Base-by-base conservation (phyloP, 2,888 invertebrate genomes). In the Opisthograptis luteolata region DNA sequence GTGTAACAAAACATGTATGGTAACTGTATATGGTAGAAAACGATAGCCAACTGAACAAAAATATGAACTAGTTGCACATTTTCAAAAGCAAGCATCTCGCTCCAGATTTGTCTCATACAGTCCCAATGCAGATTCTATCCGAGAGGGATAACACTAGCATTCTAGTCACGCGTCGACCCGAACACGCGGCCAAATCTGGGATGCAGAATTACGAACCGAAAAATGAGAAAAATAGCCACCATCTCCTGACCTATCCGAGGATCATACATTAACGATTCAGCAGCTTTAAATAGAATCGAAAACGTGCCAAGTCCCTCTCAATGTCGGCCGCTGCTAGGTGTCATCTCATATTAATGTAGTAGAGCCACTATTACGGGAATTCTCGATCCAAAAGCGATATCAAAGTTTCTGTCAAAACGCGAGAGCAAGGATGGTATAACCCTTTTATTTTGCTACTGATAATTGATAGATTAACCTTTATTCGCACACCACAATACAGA, bases 231-330 rank as follows among this genome's bases (percentile, higher is more conserved):
- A 37, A 39, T 28, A n/a, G 13, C 20, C 27, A n/a, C 40, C 22
- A 28, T 40, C 53, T 53, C 52, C 37, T 12, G 13, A 47, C 36
- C 58, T 62, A 60, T 49, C 43, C 43, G 43, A 58, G 49, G 63
- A 58, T 57, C 67, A 55, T 62, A 60, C 67, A 83, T 87, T 82
- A 87, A 84, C 64, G 74, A 85, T 87, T 85, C 82, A 87, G 56
- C 55, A 66, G 70, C 73, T 84, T 84, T 84, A 85, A 85, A 87
- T 84, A 85, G 85, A 80, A 86, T 84, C 81, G 80, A 84, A 84
- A 81, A 82, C 84, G 86, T 85, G 84, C 81, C 79, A 83, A 79
- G 69, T 79, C 69, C 22, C 28, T 36, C 42, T 37, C 54, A 37
- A 45, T 34, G 53, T 46, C 65, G 64, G 66, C 44, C 54, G 55